Base-by-base conservation (phyloP, 2,888 invertebrate species). In the Plemyria rubiginata region DNA sequence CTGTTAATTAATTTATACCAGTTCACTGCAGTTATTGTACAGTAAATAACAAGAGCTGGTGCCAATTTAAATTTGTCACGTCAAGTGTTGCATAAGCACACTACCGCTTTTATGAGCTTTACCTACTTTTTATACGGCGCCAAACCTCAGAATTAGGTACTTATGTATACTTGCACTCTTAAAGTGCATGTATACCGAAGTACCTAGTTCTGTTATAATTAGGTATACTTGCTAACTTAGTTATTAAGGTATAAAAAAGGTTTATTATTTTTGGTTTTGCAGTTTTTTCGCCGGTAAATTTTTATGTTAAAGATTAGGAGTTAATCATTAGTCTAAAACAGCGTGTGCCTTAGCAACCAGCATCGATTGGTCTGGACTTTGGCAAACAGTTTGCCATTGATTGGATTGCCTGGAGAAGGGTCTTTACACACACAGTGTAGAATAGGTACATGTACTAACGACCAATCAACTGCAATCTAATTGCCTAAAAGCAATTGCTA, bases 1-100 rank as follows among this genome's bases (percentile, higher is more conserved):
- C 49, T 56, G 28, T 49, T 49, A 56, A 48, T 49, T 54, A 54
- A 56, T 56, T 49, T 55, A 55, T 45, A 38, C 36, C 32, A 46
- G 36, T 59, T 56, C 60, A 38, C n/a, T 15, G 54, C 54, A 49
- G 48, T 38, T 22, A 45, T 38, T 22, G 45, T 16, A 54, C 32
- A 54, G 43, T 43, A 45, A 8, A 12, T 38, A 38, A 11, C 36
- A 8, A 36, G 54, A 54, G 45, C 36, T 43, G 15, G 32, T 45
- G 32, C 13, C 43, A 45, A 32, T 45, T 54, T 54, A n/a, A 36
- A 9, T 3, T 38, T 15, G 32, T 38, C 11, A 9, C 11, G 36
- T 38, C 36, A 38, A 11, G 11, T 32, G 22, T 32, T 32, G 1
- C 36, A 38, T 11, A 38, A 38, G 36, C 9, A 38, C 36, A 11